Base-by-base conservation (phyloP, 2,797 vertebrate species). In the Phataginus tetradactyla region DNA sequence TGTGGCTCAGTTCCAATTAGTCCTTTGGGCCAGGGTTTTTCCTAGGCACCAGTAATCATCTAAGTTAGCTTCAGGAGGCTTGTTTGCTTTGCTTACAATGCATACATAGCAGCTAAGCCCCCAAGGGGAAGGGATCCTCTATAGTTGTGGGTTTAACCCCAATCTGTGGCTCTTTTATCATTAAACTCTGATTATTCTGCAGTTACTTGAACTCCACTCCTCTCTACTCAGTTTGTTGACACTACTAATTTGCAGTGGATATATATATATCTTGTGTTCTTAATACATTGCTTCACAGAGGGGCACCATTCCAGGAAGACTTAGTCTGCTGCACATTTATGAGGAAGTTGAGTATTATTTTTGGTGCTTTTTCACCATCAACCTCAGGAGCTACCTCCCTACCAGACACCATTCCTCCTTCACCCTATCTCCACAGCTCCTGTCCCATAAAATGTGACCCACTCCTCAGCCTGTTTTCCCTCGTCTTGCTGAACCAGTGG, bases 321-420 rank as follows among this genome's bases (percentile, higher is more conserved):
- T 15, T 96, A 17, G 9, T 37, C 42, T 63, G n/a, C 81, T 81
- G 49, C 39, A 79, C 88, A 87, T 91, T 88, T 64, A 72, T 68
- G 71, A 94, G 21, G n/a, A 87, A 74, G 61, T 34, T 55, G 39
- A 83, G n/a, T 91, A 85, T 88, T 91, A 63, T 66, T 93, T 93
- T 85, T 68, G 13, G 0, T 94, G 51, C 21, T 87, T 90, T 59
- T 34, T 96, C 8, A 49, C 15, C 18, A 57, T 34, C 25, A 39
- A 1, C 3, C 29, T 25, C 18, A 71, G 34, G 14, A 81, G 72
- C 13, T 77, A 9, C 2, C n/a, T 89, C 68, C 39, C 12, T 45
- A 53, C 20, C 39, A 61, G 7, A 34, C 21, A 51, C 17, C 4
- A 45, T 49, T 85, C 25, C 7, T 64, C 72, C 32, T 90, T 80